phyloP scores from a whole-genome alignment of 2,888 invertebrate species.

The Nezara viridula region DNA sequence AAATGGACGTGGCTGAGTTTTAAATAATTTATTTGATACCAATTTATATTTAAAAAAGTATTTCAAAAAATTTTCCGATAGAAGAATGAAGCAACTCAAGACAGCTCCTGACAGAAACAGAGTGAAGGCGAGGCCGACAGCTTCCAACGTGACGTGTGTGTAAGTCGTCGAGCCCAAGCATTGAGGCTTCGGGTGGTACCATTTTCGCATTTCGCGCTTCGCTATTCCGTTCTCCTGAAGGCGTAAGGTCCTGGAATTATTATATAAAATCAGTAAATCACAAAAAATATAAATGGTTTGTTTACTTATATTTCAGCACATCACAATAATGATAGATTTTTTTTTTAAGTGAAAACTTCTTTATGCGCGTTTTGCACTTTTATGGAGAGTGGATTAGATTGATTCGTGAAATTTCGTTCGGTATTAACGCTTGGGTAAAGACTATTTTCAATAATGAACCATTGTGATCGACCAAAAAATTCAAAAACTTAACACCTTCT shows the following conservation, averaged over 20 bases:
- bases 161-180: constrained; percentile 55
- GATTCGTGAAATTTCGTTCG: too few relatives aligned
- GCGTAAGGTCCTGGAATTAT: constrained; percentile 37
- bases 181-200: constrained; percentile 51
- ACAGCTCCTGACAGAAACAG: neutral
- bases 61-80: neutral
- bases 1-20: neutral
- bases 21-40: neutral
- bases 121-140: constrained; percentile 48
- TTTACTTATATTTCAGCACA: neutral
- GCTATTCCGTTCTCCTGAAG: constrained; percentile 59
- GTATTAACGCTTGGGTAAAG: too few relatives aligned
- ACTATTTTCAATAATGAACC: too few relatives aligned
- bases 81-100: neutral
- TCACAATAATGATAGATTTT: neutral
- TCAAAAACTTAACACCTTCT: too few relatives aligned
- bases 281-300: neutral
- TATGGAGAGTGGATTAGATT: too few relatives aligned
- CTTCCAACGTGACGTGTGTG: constrained; percentile 45
- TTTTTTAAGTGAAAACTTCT: too few relatives aligned
- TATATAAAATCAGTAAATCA: neutral
- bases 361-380: too few relatives aligned
- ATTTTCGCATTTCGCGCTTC: constrained; percentile 56
- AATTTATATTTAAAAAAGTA: neutral
- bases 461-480: too few relatives aligned